Base-by-base conservation (phyloP, 1,140 invertebrate species). In the Ephestia elutella region DNA sequence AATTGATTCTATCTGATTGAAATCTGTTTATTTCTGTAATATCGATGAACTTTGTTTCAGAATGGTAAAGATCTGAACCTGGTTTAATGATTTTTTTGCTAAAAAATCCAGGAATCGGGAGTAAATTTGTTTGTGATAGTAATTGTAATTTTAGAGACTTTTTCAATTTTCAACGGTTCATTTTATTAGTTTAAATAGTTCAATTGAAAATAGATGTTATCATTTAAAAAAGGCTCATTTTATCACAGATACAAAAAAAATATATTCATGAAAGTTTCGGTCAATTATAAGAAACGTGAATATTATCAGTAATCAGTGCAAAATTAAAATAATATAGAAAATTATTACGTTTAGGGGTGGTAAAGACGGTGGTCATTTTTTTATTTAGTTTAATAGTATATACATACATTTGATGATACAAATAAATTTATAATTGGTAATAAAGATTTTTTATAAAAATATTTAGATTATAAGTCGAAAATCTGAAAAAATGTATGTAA, bases 21-120 rank as follows among this genome's bases (percentile, higher is more conserved):
- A 49, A 49, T 32, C 49, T 44, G 9, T 62, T 61, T 63, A 17
- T 63, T 38, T 44, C 32, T 55, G 0, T 19, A 49, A 15, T 58
- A 60, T 66, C 57, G 48, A 48, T 69, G 68, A 62, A 74, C 73
- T 82, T 70, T 38, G 65, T 66, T 63, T 65, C 71, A 60, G 65
- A 61, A 64, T 32, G 62, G 73, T 50, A 15, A 20, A 57, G 54
- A 32, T 38, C 62, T 56, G 82, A 68, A 85, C 80, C 74, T 68
- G 73, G 65, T 82, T 87, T 60, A 70, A 67, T 81, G 80, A 69
- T 78, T 85, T 87, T 84, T 85, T 85, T 53, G 25, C 13, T 70
- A 83, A 87, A 86, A 86, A 83, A 70, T 80, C 74, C 65, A 79
- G 51, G 71, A 87, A 73, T 80, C 71, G 75, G 79, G 84, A 56